Base-by-base conservation (phyloP, 2,797 vertebrate species). In the Lates japonicus region DNA sequence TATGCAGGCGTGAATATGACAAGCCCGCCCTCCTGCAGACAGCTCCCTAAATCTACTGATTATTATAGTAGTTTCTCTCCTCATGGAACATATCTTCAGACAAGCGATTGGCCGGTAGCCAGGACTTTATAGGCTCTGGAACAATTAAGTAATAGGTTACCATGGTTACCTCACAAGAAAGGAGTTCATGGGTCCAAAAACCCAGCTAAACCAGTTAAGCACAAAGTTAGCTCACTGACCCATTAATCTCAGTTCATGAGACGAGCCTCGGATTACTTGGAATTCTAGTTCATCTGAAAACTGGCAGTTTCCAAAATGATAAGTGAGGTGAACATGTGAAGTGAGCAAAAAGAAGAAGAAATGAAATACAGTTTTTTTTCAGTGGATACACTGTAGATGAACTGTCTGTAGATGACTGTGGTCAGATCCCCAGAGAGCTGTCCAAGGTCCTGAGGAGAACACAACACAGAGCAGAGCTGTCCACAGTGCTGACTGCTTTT, bases 401-500 rank as follows among this genome's bases (percentile, higher is more conserved):
- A 51, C 31, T 12, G 33, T 10, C 48, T 9, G 7, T 29, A 29
- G 25, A 29, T 8, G 44, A 55, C 48, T 37, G 37, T 12, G 66
- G 64, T 64, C 80, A 60, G 70, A 59, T 14, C 71, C 66, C 35
- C 0, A 7, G 41, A 33, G 81, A 88, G 80, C 87, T 87, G 81
- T 84, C 84, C 83, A 46, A 14, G 60, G 83, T 76, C 66, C 80
- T 76, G 81, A 84, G 19, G 20, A 55, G 66, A 65, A 59, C 41
- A 33, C 12, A 17, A 8, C 67, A 19, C 55, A 14, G 74, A 73
- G 78, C 14, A 8, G 76, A 88, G 80, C 83, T 81, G 88, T 90
- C 86, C 72, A 62, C 2, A 5, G 69, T 37, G 73, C 78, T 78
- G 67, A 82, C 74, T 81, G 72, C 19, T 83, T 67, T 54, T 60